A percentile compares a stretch with the other conserved stretches of the same genome.
These are phyloP conservation scores for Gnathonemus echidnorhynchus DNA, from an alignment of 2,113 vertebrate species.

Conservation along the genomic window DNA sequence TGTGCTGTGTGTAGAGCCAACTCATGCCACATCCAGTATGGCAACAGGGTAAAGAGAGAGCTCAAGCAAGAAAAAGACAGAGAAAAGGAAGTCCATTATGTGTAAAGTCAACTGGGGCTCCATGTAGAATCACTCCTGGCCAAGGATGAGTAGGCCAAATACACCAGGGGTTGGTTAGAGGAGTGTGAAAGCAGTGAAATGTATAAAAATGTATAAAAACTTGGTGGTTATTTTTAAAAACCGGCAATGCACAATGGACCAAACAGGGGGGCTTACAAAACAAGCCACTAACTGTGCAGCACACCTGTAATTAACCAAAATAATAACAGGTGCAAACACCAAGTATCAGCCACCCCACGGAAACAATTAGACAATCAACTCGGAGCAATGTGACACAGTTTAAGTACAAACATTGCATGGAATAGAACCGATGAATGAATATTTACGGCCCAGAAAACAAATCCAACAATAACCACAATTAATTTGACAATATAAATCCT, in stretches of 20 bases:
- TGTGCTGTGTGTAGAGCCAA: neutral
- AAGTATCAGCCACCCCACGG: neutral
- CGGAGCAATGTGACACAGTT: neutral
- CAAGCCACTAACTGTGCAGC: neutral
- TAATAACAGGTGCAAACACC: neutral
- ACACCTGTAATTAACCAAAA: constrained; percentile 8
- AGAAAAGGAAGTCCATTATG: neutral
- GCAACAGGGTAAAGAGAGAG: neutral
- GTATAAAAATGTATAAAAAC: neutral
- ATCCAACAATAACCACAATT: neutral
- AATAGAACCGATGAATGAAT: neutral
- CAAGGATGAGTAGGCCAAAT: neutral
- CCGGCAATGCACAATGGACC: neutral
- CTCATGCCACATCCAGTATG: neutral
- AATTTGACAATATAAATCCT: neutral
- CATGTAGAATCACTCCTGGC: neutral
- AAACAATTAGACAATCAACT: neutral
- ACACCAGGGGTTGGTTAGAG: neutral
- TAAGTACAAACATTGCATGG: neutral
- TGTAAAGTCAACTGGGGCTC: neutral
- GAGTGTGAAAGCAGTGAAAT: neutral
- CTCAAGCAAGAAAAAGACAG: neutral
- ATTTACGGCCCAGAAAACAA: neutral
- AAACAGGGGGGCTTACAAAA: neutral
- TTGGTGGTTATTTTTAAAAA: constrained; percentile 1